Evolutionary conservation across 2,797 vertebrate species (phyloP).

Genomic region (Hydrolagus colliei): DNA sequence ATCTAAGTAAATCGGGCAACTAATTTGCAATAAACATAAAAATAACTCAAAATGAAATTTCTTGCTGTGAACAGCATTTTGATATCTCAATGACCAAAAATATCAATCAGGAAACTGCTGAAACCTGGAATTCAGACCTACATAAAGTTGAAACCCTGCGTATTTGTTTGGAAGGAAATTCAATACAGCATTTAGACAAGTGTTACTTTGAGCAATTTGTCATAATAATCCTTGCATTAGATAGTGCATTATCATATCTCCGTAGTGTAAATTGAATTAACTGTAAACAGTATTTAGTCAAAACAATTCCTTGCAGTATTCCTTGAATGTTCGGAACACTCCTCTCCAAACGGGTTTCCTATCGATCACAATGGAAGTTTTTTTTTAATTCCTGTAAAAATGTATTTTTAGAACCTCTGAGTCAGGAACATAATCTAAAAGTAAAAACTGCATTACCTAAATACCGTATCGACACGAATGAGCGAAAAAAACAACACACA

Average conservation of each 20-base stretch:
- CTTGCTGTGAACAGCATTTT: too few species aligned
- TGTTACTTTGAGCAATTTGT: not conserved
- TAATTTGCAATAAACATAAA: too few species aligned
- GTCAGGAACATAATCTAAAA: not conserved
- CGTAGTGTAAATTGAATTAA: too few species aligned
- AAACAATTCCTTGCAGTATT: not conserved
- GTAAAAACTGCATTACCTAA: not conserved
- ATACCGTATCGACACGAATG: not conserved
- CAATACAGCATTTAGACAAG: not conserved
- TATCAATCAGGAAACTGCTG: too few species aligned
- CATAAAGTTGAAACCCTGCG: not conserved
- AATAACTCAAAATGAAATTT: too few species aligned
- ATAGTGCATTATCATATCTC: not conserved
- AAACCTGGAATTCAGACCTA: not conserved
- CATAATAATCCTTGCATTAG: not conserved
- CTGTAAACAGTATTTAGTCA: not conserved
- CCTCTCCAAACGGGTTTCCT: not conserved
- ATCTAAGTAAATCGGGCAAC: too few species aligned
- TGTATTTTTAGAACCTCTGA: not conserved
- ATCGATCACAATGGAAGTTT: not conserved
- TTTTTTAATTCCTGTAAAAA: not conserved
- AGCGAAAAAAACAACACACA: not conserved
- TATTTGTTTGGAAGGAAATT: not conserved
- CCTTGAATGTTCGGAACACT: too few species aligned
- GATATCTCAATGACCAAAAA: too few species aligned